phyloP scores from a whole-genome alignment of 2,113 vertebrate genomes.

The Semnornis frantzii region DNA sequence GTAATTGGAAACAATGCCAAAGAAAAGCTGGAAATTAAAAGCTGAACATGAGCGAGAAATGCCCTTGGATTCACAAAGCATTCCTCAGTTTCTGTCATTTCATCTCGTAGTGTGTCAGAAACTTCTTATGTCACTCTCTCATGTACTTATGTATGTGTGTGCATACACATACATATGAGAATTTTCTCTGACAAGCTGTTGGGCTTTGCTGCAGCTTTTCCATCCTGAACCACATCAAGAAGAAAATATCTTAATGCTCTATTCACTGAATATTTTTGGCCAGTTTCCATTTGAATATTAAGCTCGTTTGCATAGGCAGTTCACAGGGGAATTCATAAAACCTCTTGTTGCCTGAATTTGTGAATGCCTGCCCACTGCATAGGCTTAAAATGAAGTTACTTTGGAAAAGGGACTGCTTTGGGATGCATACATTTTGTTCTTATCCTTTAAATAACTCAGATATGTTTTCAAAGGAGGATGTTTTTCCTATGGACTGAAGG shows the following conservation, averaged over 20 bases:
- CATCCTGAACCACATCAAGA: background rate
- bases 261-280: constrained; percentile 44
- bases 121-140: background rate
- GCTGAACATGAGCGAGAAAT: background rate
- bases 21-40: background rate
- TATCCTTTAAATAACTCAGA: background rate
- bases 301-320: constrained; percentile 22
- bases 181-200: background rate
- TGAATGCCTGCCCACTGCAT: background rate
- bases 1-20: background rate
- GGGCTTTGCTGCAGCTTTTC: constrained; percentile 30
- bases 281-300: background rate
- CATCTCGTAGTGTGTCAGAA: background rate
- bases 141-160: background rate
- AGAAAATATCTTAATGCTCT: constrained; percentile 46
- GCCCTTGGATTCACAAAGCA: background rate
- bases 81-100: background rate
- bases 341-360: background rate
- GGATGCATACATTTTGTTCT: background rate
- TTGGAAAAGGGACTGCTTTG: background rate
- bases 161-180: background rate
- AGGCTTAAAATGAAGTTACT: background rate
- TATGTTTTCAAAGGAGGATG: background rate
- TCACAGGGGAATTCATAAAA: constrained; percentile 26
- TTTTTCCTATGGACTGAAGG: background rate